Percentiles rank a stretch among this genome's conserved stretches.
phyloP scores from a whole-genome alignment of 1,140 invertebrate genomes.

The Globodera ellingtonae region DNA sequence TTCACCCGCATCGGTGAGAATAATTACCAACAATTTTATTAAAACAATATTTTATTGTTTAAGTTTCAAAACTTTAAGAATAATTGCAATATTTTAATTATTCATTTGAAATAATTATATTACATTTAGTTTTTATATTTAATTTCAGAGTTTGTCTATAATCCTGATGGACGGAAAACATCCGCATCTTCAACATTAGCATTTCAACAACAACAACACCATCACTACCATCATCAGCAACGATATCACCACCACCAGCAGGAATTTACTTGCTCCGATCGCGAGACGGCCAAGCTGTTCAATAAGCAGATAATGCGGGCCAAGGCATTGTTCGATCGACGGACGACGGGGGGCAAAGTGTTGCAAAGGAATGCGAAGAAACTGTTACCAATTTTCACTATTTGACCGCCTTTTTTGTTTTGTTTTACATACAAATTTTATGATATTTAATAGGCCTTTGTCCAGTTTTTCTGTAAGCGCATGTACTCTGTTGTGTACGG shows the following conservation, averaged over 20 bases:
- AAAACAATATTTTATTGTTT: neutral
- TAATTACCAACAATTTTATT: too few relatives aligned
- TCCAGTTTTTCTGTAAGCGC: too few relatives aligned
- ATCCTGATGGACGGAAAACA: neutral
- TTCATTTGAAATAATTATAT: too few relatives aligned
- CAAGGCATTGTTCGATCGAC: conserved; percentile 20
- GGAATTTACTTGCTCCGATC: conserved; percentile 15
- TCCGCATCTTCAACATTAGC: neutral
- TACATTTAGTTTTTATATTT: neutral
- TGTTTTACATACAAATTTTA: too few relatives aligned
- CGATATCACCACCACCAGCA: neutral
- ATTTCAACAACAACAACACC: neutral
- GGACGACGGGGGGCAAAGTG: conserved; percentile 1
- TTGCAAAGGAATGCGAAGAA: neutral
- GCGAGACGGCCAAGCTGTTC: neutral
- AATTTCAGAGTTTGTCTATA: conserved; percentile 1
- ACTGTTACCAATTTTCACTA: conserved; percentile 16
- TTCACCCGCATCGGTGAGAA: neutral
- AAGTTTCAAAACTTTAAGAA: neutral
- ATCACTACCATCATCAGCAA: conserved; percentile 1
- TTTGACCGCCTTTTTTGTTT: neutral
- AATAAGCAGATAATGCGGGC: conserved; percentile 27
- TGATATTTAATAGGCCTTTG: too few relatives aligned
- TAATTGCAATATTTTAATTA: neutral
- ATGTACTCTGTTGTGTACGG: too few relatives aligned